Evolutionary conservation across 1,140 invertebrate species (phyloP), one percentile per base, ranked within the genome.

Genomic region (Coptotermes formosanus): DNA sequence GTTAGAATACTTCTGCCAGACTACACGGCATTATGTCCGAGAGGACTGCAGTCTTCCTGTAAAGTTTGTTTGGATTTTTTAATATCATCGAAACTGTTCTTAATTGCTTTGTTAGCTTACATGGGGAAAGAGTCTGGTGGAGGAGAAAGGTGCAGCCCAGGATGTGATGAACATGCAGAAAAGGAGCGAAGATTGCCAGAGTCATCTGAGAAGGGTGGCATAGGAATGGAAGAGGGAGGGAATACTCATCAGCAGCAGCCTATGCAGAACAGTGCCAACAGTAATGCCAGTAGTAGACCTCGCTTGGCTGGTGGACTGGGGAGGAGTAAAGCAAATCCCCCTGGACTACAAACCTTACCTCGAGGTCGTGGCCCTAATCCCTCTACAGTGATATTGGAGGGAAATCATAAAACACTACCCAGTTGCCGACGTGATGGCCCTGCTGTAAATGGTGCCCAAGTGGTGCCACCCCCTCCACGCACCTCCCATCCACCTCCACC

Each of bases 351-450:
- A 30, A 87, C 86, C n/a, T 38, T 88, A 21, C 87, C 88, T 19
- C 75, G 89, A 82, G 88, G 88, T 59, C 87, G 89, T 85, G 88
- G 88, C 43, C 84, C 52, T n/a, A 87, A 89, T 85, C 87, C 88
- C 23, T 52, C 86, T 44, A 88, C 43, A 25, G 85, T 86, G 14
- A 86, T 87, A 30, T 25, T 85, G n/a, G 81, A 85, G 59, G 84
- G 83, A 30, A 85, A 85, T 48, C 86, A 87, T 25, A 87, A 87
- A 45, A 48, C 83, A 52, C 82, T 87, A 32, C 86, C 86, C 23
- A 82, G 86, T 25, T 87, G 86, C 30, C 64, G 86, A 30, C 45
- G 86, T 14, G 86, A 86, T 23, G 82, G 82, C 32, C 55, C 64
- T n/a, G 19, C 85, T 23, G 81, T 87, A 75, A 87, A 85, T 30